Evolutionary conservation across 2,113 vertebrate species (phyloP), one percentile per base, ranked within the genome.

Genomic region (Chaetops frenatus): DNA sequence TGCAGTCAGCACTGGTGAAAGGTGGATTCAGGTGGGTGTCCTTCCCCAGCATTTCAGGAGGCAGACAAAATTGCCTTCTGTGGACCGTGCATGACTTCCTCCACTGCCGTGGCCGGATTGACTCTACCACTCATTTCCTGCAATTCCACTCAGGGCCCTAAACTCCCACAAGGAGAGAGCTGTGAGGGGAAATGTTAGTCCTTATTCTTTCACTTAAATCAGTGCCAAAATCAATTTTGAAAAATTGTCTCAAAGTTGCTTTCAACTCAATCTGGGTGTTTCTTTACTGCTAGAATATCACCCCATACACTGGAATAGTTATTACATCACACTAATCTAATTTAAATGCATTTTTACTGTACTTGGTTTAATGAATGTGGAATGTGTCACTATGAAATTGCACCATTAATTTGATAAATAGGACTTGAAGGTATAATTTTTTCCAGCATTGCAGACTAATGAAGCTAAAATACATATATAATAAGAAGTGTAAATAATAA

Each of bases 401-500:
- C 98, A 97, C 98, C 98, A 98, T 98, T 98, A 98, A 98, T 98
- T 98, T 98, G 98, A 98, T 98, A 98, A 98, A 98, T 98, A 98
- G 98, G 98, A 98, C 98, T 98, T 98, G 98, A 98, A 98, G 98
- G 98, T 98, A 98, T 98, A 98, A 98, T 98, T 98, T 98, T 98
- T 98, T 98, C 98, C 98, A 98, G 98, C 98, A 98, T 98, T 98
- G 98, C 98, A 98, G 97, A 97, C 98, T 98, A 98, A 98, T 98
- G 98, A 98, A 98, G 98, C 98, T 98, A 98, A 98, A 98, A 98
- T 98, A 98, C 98, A 98, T 98, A 98, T 98, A 98, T 98, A 98
- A 98, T 98, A 98, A 98, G 98, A 98, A 98, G 97, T 98, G 98
- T 98, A 98, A 98, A 98, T 98, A 98, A 98, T 98, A 98, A 98